Base-by-base conservation (phyloP, 2,888 invertebrate species). In the Rutpela maculata region DNA sequence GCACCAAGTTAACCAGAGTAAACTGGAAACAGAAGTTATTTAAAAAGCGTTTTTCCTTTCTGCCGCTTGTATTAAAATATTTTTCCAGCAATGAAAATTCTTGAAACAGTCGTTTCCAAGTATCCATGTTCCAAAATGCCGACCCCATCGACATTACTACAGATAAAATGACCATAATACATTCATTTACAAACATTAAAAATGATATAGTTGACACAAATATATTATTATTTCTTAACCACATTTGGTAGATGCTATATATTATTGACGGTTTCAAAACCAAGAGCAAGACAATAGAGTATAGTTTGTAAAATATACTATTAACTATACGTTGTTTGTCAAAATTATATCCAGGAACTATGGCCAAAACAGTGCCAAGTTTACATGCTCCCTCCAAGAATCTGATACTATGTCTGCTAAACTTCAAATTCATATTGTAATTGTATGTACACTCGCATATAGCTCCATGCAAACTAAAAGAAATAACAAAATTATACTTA, bases 291-390 rank as follows among this genome's bases (percentile, higher is more conserved):
- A 15, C 31, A 1, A 22, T 1, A 17, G 7, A 12, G 26, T 67
- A 67, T 2, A 22, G 12, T 11, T 67, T 50, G 67, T 55, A 67
- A 0, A 67, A 1, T 12, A n/a, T 67, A 11, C 11, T 22, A 4
- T 10, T 4, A 15, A 9, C 26, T 1, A 67, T 17, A n/a, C 22
- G 1, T 6, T 17, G 3, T 17, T 67, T 67, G 10, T 67, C 17
- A 26, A 67, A 67, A 10, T 67, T 31, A 55, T 67, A 67, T 5
- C 50, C 55, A 0, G 67, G 67, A 10, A 67, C 26, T 18, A 67
- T 26, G 1, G n/a, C 55, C 26, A 67, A 15, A n/a, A 67, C 1
- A 9, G 55, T 50, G 6, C 55, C 50, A n/a, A 67, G 11, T 26
- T 55, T 67, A n/a, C 22, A 22, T n/a, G 26, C 15, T 18, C 26